Conservation (phyloP, 1,140 invertebrate species). For the Euschistus heros region DNA sequence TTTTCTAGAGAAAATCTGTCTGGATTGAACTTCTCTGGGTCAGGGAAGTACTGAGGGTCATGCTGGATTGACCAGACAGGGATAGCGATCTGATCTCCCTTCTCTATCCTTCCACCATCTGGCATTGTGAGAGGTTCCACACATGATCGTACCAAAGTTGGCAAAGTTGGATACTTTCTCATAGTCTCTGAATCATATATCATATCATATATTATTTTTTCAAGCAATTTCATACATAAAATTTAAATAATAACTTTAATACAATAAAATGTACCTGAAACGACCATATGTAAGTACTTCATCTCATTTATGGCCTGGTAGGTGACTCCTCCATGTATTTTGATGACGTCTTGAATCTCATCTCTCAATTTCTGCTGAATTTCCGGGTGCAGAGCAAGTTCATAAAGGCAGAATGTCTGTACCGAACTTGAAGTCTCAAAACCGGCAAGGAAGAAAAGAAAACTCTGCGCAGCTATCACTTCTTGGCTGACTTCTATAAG, state of each 20-base stretch:
- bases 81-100: slow-evolving; percentile 34
- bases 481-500: background rate
- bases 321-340: slow-evolving; percentile 37
- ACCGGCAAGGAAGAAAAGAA: slow-evolving; percentile 44
- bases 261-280: slow-evolving; percentile 35
- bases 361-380: slow-evolving; percentile 44
- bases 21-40: slow-evolving; percentile 37
- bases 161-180: slow-evolving; percentile 43
- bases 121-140: slow-evolving; percentile 35
- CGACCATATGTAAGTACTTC: slow-evolving; percentile 43
- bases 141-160: slow-evolving; percentile 38
- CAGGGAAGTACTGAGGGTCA: slow-evolving; percentile 34
- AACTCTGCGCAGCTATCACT: slow-evolving; percentile 34
- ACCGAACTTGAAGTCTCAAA: slow-evolving; percentile 51
- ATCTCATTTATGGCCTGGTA: slow-evolving; percentile 45
- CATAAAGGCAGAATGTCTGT: slow-evolving; percentile 43
- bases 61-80: slow-evolving; percentile 37
- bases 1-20: slow-evolving; percentile 33
- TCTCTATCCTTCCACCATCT: slow-evolving; percentile 26
- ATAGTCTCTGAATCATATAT: slow-evolving; percentile 39
- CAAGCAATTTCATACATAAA: background rate
- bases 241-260: background rate
- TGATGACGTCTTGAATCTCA: slow-evolving; percentile 42
- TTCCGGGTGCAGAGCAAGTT: slow-evolving; percentile 46
- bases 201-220: too few relatives aligned